A percentile compares a stretch with the other conserved stretches of the same genome.
These are phyloP conservation scores for Metopia argyrocephala DNA, from an alignment of 2,888 invertebrate genomes.

Conservation along the genomic window DNA sequence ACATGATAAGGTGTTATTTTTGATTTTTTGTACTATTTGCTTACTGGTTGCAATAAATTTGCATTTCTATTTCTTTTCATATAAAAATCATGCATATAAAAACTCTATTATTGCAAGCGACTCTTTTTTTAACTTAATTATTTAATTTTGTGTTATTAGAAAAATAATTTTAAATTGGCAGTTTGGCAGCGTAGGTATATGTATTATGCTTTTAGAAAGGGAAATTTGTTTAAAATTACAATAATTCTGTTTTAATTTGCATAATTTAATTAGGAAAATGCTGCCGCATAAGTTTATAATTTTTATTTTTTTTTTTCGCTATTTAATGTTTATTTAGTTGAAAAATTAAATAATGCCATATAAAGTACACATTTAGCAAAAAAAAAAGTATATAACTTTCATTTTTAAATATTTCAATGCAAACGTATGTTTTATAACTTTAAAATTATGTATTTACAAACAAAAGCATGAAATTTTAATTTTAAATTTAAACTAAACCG, in stretches of 20 bases:
- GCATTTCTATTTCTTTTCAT: no score
- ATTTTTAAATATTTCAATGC: no score
- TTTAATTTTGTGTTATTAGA: slow-evolving; percentile 4
- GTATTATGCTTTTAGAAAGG: background rate
- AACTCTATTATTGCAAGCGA: no score
- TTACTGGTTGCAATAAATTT: no score
- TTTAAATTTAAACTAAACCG: slow-evolving; percentile 47
- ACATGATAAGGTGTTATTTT: no score
- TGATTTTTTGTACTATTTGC: no score
- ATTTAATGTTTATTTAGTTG: slow-evolving; percentile 50
- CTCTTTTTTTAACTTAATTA: background rate
- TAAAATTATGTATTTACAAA: slow-evolving; percentile 9
- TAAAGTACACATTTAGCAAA: no score
- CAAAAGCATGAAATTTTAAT: slow-evolving; percentile 14
- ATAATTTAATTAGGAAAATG: slow-evolving; percentile 46
- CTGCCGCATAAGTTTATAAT: slow-evolving; percentile 23
- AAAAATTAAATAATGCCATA: slow-evolving; percentile 42
- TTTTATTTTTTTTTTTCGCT: slow-evolving; percentile 25
- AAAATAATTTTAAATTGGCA: slow-evolving; percentile 7
- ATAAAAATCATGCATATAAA: no score
- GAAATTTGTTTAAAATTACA: slow-evolving; percentile 24
- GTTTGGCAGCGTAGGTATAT: no score
- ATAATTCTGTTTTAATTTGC: slow-evolving; percentile 23
- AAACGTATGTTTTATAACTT: no score
- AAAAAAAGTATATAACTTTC: no score